Base-by-base conservation (phyloP, 2,888 invertebrate genomes). In the Cyaniris semiargus region DNA sequence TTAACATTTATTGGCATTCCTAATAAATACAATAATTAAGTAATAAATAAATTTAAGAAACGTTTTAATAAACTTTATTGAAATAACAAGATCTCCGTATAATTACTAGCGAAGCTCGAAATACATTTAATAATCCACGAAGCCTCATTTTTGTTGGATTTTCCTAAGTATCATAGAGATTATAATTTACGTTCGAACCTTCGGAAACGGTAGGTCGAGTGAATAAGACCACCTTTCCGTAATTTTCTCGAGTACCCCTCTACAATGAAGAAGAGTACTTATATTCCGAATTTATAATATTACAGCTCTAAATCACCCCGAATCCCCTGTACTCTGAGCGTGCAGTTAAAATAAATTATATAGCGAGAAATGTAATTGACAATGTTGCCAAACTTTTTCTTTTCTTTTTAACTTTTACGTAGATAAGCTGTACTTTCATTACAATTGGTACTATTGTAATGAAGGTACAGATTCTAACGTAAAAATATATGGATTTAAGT, bases 271-370 rank as follows among this genome's bases (percentile, higher is more conserved):
- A 86, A 91, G 91, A 87, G 90, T 84, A 87, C 93, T 93, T 89
- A 89, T 90, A 89, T 89, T 89, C 86, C 82, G 88, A 92, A 93
- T 94, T 93, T 93, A 93, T 93, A 91, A 92, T 92, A 92, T 92
- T 89, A 88, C 87, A 87, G 88, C 88, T 88, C 88, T 88, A 91
- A 90, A 88, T 89, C 90, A 87, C 85, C 85, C 85, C 83, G 82
- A 83, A 82, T 85, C 85, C 86, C 82, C 81, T 15, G 53, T 18
- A 53, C 53, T 18, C 53, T 86, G 86, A 84, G 84, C 84, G 82
- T 85, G 82, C 81, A 86, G 85, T 85, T 85, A 85, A 85, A 86
- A 86, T 87, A 84, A 85, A 88, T 87, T 85, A 83, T 83, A 56
- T 76, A 76, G 76, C 31, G 27, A 53, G 74, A 53, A 53, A 15